Evolutionary conservation across 2,888 invertebrate species (phyloP), one percentile per base, ranked within the genome.

Genomic region (Callosobruchus maculatus): DNA sequence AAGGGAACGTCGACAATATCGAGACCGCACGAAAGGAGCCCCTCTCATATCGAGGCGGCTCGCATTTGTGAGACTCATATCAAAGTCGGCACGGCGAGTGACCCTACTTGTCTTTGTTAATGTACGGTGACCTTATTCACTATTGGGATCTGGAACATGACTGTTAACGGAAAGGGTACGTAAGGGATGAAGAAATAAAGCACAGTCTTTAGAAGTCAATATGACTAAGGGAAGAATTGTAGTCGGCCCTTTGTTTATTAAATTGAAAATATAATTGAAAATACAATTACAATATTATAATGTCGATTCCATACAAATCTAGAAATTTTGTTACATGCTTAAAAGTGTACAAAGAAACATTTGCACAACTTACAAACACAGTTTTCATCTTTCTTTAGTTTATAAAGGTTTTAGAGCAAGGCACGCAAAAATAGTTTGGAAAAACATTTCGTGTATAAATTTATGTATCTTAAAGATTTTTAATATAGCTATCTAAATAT

Each of bases 251-350:
- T 81, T 81, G 82, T 79, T 84, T 84, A 84, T 84, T 85, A 82
- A 85, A 84, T 84, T 85, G 84, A 85, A 86, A 86, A 86, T 86
- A 86, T 85, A 85, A 86, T 85, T 85, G 85, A 84, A 83, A 85
- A 84, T 84, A 82, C 84, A 82, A 82, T 80, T 78, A 76, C 81
- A 83, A 20, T 81, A 79, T 79, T 79, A 79, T 79, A 80, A 77
- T 79, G 78, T 84, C 82, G 84, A 80, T 84, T 84, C 82, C 82
- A 85, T 85, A 85, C 82, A 85, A 85, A 85, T 85, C 84, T 85
- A 86, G 81, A 84, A 84, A 84, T 84, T 82, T 80, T 79, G 79
- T 81, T 79, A 78, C 74, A 77, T 77, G 80, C 79, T 81, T 80
- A 77, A 68, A 81, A 79, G 77, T 70, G 77, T 81, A 81, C 78